Evolutionary conservation across 2,797 vertebrate species (phyloP).

Genomic region (Artibeus jamaicensis): DNA sequence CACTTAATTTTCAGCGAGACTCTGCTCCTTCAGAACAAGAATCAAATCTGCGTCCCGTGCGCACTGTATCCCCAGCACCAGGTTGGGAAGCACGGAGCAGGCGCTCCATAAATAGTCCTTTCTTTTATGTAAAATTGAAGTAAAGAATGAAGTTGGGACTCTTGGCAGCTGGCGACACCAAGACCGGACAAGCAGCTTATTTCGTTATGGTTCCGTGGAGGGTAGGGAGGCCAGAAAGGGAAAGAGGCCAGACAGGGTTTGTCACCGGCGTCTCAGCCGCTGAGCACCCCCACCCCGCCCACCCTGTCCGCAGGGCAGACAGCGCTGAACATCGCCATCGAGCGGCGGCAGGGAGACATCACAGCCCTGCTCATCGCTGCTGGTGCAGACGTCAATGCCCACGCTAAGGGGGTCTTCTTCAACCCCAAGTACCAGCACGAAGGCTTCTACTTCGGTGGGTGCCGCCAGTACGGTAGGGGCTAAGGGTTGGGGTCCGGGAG

Average conservation of each 20-base stretch:
- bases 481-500: accelerated
- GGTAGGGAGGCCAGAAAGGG: background rate
- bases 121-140: background rate
- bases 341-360: conserved; percentile 85
- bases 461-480: accelerated
- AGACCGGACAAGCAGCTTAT: background rate
- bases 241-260: background rate
- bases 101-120: background rate
- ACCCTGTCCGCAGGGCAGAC: conserved; percentile 81
- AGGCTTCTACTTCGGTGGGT: conserved; percentile 89
- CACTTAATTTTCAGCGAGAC: background rate
- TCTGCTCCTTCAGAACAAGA: background rate
- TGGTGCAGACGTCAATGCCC: conserved; percentile 85
- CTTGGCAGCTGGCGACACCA: background rate
- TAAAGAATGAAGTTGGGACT: background rate
- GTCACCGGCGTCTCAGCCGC: background rate
- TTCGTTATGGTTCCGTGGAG: background rate
- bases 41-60: background rate
- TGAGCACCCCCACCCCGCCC: background rate
- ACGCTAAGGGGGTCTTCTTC: conserved; percentile 85
- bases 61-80: background rate
- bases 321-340: conserved; percentile 87
- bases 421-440: conserved; percentile 85
- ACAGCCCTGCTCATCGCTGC: conserved; percentile 83
- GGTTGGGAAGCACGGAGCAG: accelerated